Evolutionary conservation across 2,113 vertebrate species (phyloP), one percentile per base, ranked within the genome.

Genomic region (Corythornis madagascariensis): DNA sequence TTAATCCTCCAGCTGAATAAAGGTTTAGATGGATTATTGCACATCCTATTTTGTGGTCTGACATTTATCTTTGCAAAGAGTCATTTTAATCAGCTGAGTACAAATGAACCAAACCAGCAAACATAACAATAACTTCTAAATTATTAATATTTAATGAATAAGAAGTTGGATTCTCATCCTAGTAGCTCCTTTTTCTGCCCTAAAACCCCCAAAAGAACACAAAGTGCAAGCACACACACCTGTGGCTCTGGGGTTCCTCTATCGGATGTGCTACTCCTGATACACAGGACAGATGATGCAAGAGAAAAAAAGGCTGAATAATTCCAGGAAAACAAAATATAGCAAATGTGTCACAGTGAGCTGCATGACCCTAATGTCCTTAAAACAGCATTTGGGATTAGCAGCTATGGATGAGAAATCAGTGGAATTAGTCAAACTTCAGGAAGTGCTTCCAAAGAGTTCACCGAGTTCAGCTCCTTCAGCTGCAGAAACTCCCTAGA

Each of bases 271-370:
- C 63, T 47, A 61, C 6, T 50, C 31, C 35, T 38, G 47, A 57
- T 47, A 22, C 7, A n/a, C 19, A 65, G 59, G 21, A 42, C 26
- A 83, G 73, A 80, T 15, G 38, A 40, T 38, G 43, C 22, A 35
- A 56, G 50, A 84, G 33, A 85, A 81, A 77, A 9, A 61, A 70
- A 90, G 12, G 47, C 19, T 76, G 40, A 69, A 13, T 72, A 85
- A 87, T 85, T 93, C 56, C 71, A 87, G 74, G 60, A 87, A 90
- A 95, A 90, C 42, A 61, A 93, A 79, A 86, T 64, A 59, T 47
- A 75, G 77, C 70, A 42, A 33, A 52, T 15, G 22, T 85, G 66
- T 89, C 81, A 61, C 8, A 65, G 63, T 70, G 65, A 76, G 53
- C 74, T 74, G 47, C 16, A 8, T 31, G 59, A 60, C 56, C 26